These are phyloP conservation scores for Bugula neritina DNA, from an alignment of 2,888 invertebrate genomes.

Conservation along the genomic window DNA sequence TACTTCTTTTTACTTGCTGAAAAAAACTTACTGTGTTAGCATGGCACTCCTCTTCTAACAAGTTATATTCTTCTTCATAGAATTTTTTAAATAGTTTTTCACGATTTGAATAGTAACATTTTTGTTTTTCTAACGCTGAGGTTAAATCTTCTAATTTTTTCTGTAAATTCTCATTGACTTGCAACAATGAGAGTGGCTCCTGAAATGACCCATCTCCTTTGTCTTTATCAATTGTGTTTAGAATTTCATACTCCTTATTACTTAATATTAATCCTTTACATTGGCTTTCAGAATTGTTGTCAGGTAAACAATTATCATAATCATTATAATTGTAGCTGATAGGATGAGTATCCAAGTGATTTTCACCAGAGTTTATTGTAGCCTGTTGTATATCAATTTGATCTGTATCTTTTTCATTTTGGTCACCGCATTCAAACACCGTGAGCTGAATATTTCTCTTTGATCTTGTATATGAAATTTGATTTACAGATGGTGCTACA, in stretches of 20 bases:
- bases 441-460: not conserved
- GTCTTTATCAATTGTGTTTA: not conserved
- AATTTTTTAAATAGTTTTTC: not conserved
- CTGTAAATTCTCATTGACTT: not conserved
- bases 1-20: not conserved
- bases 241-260: no score
- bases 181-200: not conserved
- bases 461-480: not conserved
- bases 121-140: not conserved
- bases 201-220: not conserved
- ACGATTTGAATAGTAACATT: not conserved
- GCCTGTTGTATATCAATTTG: no score
- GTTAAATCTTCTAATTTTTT: not conserved
- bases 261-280: no score
- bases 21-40: not conserved
- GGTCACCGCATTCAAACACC: not conserved
- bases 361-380: not conserved
- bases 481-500: not conserved
- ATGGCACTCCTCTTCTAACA: not conserved
- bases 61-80: not conserved
- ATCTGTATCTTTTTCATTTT: not conserved
- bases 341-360: not conserved
- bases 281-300: no score
- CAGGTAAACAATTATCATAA: not conserved
- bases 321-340: not conserved